Conservation (phyloP, 1,140 invertebrate species). For the Calephelis virginiensis region DNA sequence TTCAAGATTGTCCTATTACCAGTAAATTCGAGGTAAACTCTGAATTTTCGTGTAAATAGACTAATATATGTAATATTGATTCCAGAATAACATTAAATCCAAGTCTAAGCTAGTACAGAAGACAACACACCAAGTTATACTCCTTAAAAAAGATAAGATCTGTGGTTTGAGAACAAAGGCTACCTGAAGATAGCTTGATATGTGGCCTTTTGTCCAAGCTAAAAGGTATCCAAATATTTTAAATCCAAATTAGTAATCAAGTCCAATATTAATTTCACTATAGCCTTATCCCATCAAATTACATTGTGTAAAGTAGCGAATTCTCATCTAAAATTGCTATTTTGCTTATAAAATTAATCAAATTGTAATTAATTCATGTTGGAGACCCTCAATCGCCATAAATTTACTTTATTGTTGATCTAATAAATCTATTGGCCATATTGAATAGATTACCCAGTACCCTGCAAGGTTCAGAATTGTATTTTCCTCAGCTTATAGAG, state of each 20-base stretch:
- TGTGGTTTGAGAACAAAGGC: too few relatives aligned
- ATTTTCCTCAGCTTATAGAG: neutral
- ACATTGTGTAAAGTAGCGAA: conserved; percentile 26
- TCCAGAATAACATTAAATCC: too few relatives aligned
- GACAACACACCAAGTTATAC: too few relatives aligned
- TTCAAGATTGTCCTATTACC: too few relatives aligned
- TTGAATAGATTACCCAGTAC: conserved; percentile 9
- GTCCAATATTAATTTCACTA: neutral
- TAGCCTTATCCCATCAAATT: neutral
- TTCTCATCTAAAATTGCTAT: conserved; percentile 41
- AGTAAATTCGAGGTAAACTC: too few relatives aligned
- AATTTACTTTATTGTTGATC: conserved; percentile 30
- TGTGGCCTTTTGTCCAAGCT: too few relatives aligned
- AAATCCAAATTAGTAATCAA: neutral
- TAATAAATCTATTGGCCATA: conserved; percentile 23
- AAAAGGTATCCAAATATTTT: neutral
- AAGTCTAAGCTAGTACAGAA: too few relatives aligned
- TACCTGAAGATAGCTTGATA: too few relatives aligned
- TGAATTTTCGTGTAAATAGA: too few relatives aligned
- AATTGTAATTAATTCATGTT: conserved; percentile 48
- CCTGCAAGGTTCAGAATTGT: neutral
- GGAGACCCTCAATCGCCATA: conserved; percentile 34
- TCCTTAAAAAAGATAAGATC: too few relatives aligned
- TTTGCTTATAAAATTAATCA: conserved; percentile 47
- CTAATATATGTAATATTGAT: too few relatives aligned